These are phyloP conservation scores for Mormyrops boulengeri DNA, from an alignment of 2,797 vertebrate species.

Conservation along the genomic window DNA sequence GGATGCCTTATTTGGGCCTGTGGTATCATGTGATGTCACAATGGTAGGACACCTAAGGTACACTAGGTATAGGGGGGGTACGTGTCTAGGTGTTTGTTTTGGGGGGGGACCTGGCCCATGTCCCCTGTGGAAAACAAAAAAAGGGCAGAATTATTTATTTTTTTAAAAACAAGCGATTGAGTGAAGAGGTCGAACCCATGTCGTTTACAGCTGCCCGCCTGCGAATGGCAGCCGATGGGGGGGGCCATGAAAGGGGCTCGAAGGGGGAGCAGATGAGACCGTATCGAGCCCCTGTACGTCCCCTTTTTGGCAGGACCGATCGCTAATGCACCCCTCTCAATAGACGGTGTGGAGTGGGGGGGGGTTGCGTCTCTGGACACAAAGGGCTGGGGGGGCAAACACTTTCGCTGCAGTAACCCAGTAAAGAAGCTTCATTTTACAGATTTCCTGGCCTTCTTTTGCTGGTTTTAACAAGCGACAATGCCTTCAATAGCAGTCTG, in stretches of 20 bases:
- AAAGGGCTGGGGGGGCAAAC: conserved; percentile 67
- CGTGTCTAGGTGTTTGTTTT: neutral
- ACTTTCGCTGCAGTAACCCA: conserved; percentile 74
- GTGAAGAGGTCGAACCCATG: conserved; percentile 63
- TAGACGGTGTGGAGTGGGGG: conserved; percentile 46
- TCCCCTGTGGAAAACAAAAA: conserved; percentile 56
- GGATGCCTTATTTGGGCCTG: neutral
- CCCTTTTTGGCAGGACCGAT: conserved; percentile 42
- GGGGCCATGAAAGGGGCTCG: conserved; percentile 76
- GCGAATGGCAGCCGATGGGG: conserved; percentile 45
- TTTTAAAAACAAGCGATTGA: conserved; percentile 37
- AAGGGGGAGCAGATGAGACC: conserved; percentile 72
- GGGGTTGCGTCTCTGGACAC: conserved; percentile 66
- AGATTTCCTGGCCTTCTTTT: conserved; percentile 77
- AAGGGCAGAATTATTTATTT: conserved; percentile 26
- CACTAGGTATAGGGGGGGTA: neutral
- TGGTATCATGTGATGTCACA: neutral
- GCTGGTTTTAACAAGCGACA: conserved; percentile 75
- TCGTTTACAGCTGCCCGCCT: conserved; percentile 61
- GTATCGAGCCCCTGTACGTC: conserved; percentile 50
- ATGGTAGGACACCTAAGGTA: neutral
- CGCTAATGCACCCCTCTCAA: conserved; percentile 76
- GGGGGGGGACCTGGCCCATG: neutral
- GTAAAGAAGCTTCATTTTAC: conserved; percentile 81
- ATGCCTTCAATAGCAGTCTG: conserved; percentile 79